Evolutionary conservation across 2,797 vertebrate species (phyloP).

Genomic region (Lacerta viridis): DNA sequence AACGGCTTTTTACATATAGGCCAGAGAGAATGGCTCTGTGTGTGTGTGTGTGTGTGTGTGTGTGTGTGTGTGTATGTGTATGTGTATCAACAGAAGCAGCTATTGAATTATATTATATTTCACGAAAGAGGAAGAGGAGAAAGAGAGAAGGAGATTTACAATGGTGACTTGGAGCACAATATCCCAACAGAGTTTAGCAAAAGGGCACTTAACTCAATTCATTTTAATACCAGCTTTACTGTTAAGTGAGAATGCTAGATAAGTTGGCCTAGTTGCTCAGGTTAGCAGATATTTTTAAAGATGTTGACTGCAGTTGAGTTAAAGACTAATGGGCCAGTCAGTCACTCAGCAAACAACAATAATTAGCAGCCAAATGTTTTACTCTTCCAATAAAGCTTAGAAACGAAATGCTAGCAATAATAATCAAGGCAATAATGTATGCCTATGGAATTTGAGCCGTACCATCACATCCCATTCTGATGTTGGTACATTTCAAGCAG

Average conservation of each 20-base stretch:
- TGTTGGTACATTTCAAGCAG: slow-evolving; percentile 71
- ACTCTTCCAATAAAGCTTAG: slow-evolving; percentile 57
- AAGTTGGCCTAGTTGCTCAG: slow-evolving; percentile 12
- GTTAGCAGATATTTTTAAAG: slow-evolving; percentile 29
- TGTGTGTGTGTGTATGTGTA: neutral
- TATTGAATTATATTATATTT: slow-evolving; percentile 19
- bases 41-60: neutral
- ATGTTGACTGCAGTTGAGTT: slow-evolving; percentile 35
- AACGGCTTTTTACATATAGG: slow-evolving; percentile 35
- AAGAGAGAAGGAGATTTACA: slow-evolving; percentile 7
- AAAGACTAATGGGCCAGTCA: slow-evolving; percentile 41
- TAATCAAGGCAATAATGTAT: slow-evolving; percentile 60
- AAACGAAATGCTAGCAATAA: slow-evolving; percentile 60
- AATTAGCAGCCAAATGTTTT: slow-evolving; percentile 69
- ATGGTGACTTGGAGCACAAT: slow-evolving; percentile 31
- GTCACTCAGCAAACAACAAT: slow-evolving; percentile 54
- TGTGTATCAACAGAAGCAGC: neutral
- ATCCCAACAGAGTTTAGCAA: slow-evolving; percentile 16
- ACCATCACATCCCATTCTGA: slow-evolving; percentile 69
- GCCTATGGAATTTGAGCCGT: slow-evolving; percentile 74
- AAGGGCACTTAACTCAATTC: neutral
- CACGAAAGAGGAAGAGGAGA: slow-evolving; percentile 31
- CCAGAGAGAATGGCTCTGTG: neutral
- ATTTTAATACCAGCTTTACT: slow-evolving; percentile 44
- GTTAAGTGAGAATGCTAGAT: slow-evolving; percentile 24